A percentile compares a stretch with the other conserved stretches of the same genome.
Conservation (phyloP, 1,140 invertebrate genomes). For the Ridgeia piscesae region DNA sequence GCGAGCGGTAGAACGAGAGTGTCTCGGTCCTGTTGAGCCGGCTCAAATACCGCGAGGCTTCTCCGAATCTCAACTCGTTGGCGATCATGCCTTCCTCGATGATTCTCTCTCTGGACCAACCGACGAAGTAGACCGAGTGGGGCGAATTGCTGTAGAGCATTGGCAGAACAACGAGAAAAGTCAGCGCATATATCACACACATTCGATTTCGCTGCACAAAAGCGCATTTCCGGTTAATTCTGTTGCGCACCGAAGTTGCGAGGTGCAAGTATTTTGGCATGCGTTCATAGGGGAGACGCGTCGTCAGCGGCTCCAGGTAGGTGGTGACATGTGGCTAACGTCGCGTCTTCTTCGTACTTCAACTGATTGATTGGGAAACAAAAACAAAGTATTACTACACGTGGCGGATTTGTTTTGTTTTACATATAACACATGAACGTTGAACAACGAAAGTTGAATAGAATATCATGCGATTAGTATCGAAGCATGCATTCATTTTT, state of each 20-base stretch:
- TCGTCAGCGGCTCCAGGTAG: background rate
- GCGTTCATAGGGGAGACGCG: too few relatives aligned
- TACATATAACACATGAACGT: background rate
- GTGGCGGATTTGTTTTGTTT: background rate
- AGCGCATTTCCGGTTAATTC: background rate
- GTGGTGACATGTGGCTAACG: background rate
- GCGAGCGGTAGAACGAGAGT: background rate
- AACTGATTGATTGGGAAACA: background rate
- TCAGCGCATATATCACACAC: background rate
- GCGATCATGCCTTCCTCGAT: background rate
- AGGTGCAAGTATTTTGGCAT: too few relatives aligned
- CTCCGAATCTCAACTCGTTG: background rate
- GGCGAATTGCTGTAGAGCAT: background rate
- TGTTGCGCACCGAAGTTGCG: background rate
- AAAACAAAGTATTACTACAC: background rate
- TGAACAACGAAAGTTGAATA: too few relatives aligned
- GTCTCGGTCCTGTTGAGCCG: background rate
- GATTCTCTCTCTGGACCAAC: background rate
- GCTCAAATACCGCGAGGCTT: background rate
- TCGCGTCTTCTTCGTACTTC: background rate
- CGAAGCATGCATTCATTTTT: too few relatives aligned
- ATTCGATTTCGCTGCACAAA: background rate
- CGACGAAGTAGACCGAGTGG: constrained; percentile 9
- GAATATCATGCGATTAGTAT: too few relatives aligned
- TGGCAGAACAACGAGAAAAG: constrained; percentile 17